Evolutionary conservation across 2,113 vertebrate species (phyloP), one percentile per base, ranked within the genome.

Genomic region (Heterochromis multidens): DNA sequence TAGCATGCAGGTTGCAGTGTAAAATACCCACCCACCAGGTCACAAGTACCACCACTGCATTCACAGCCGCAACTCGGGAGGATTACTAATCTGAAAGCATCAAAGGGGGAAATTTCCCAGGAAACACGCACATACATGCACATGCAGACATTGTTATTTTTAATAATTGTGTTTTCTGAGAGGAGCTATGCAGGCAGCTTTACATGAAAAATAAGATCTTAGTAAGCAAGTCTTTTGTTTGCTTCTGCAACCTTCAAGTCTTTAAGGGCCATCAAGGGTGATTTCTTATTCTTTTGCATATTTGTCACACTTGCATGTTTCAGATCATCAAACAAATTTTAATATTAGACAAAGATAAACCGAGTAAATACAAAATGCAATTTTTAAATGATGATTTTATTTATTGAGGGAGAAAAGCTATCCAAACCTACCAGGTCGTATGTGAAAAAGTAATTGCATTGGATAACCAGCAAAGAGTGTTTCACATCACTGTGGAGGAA

Each of bases 1-100:
- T 88, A 77, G 25, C 92, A 95, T 94, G 95, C 94, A 92, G 95
- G 95, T 89, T 89, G 79, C 70, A 83, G 80, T 56, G 84, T 81
- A 77, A 90, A 88, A 83, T 81, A 88, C 74, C 78, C 87, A 78
- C 74, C 52, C 60, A 56, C 79, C 54, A 54, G 25, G 76, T 84
- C 86, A 85, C 86, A 91, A 92, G 88, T 93, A 78, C 93, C 84
- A 60, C 84, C 61, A 74, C 81, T 49, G 27, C 65, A 21, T 77
- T 85, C 70, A 56, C 59, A 12, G 23, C 76, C 79, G 40, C 84
- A 85, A 86, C 87, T 91, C 80, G 4, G 23, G 63, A 84, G 82
- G 81, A 87, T 85, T 76, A 76, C 85, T 86, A 81, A 90, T 87
- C 78, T 46, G 62, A 83, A 77, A 85, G 65, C 90, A 85, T 89